Evolutionary conservation across 2,797 vertebrate species (phyloP), one percentile per base, ranked within the genome.

Genomic region (Tragelaphus oryx): DNA sequence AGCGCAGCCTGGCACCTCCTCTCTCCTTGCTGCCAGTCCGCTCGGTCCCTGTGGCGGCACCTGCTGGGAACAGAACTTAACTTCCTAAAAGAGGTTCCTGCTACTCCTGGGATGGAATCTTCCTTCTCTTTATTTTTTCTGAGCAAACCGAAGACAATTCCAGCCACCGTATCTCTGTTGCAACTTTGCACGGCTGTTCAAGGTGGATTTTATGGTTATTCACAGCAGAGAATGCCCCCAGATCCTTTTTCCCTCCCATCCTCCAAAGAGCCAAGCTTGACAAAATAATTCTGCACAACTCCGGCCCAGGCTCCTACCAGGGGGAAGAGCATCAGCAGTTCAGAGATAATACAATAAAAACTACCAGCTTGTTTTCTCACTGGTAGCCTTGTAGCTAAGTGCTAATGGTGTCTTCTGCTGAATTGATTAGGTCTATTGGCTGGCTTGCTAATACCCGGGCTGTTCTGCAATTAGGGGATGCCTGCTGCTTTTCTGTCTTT

Each of bases 291-390:
- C 79, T 95, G 57, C 97, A 89, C 74, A 93, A 86, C 75, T 86
- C 68, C 7, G 54, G 30, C 37, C 85, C 95, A 91, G 92, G 17
- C 48, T 97, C 95, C 92, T 75, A 95, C 81, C 55, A 94, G 95
- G 95, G 95, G 94, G 78, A 91, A 97, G 94, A 97, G 33, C 85
- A 92, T 88, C 95, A 90, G 92, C 54, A 62, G 85, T 52, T 96
- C 93, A 96, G 82, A 95, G 41, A 90, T 52, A 94, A 93, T 78
- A 97, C 94, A 97, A 95, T 89, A 94, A 97, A 96, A 96, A 41
- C 82, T 89, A 0, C 78, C 89, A 89, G 96, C 90, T 78, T 97
- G 87, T 59, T 80, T 52, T 95, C 93, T 97, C 91, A 52, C 82
- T 81, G 52, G 89, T 95, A 46, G 22, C 48, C 97, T 96, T 97